Evolutionary conservation across 2,797 vertebrate genomes (phyloP), one percentile per base, ranked within the genome.

Genomic region (Malurus splendens): DNA sequence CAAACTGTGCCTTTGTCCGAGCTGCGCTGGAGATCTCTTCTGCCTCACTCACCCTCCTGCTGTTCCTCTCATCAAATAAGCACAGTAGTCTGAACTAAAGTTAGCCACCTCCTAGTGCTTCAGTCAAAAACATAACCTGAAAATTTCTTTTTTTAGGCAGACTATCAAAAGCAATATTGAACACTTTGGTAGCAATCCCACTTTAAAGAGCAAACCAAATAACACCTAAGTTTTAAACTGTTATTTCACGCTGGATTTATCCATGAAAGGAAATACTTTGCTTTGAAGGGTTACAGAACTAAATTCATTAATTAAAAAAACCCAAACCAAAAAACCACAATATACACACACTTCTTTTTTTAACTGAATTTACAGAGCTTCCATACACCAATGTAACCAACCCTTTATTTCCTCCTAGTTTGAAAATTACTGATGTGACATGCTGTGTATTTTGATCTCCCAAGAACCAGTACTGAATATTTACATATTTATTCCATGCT

Each of bases 401-500:
- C 74, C 82, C 50, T 92, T 93, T 83, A 87, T 76, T 89, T 86
- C 77, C 19, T 54, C 51, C 60, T 64, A 44, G 24, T 57, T 28
- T 71, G 42, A 76, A 87, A 92, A 74, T 32, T 8, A 56, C 39
- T 62, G n/a, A 57, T 32, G 61, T 61, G 82, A 83, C 85, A 90
- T 76, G 82, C 93, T 56, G 18, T 36, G 8, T 52, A 68, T 78
- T 73, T 87, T 68, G 44, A 82, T 67, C 36, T 76, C 77, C 51
- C 41, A 83, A 82, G 76, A 87, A 92, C 55, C 56, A 83, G 59
- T 27, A 82, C 61, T 79, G 27, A 81, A 20, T 92, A 90, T 95
- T 92, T 92, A 95, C 80, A 87, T 57, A 72, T 70, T 85, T 78
- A 57, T 86, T 76, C 71, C 82, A 92, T 86, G 86, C 71, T 90